These are phyloP conservation scores for Ormyrus pomaceus DNA, from an alignment of 2,888 invertebrate species.

Conservation along the genomic window DNA sequence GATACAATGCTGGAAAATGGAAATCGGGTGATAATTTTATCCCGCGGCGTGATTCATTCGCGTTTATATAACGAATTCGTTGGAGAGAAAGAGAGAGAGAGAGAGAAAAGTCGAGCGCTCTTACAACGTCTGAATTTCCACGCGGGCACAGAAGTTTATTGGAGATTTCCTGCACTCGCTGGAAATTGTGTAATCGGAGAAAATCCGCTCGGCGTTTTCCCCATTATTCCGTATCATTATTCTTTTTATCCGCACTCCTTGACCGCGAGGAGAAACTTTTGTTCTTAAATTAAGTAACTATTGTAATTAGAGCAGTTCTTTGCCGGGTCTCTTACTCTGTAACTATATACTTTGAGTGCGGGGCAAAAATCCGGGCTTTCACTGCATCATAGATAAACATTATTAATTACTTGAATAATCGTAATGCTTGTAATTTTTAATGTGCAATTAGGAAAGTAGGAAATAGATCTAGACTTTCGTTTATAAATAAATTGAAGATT, in stretches of 20 bases:
- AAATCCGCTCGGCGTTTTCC: neutral
- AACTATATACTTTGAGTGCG: too few relatives aligned
- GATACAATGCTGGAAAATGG: constrained; percentile 11
- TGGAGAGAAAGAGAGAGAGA: neutral
- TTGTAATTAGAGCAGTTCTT: neutral
- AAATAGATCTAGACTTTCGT: too few relatives aligned
- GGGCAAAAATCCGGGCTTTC: too few relatives aligned
- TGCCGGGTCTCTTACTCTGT: too few relatives aligned
- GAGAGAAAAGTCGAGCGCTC: constrained; percentile 27
- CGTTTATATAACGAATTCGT: constrained; percentile 39
- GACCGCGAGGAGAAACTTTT: constrained; percentile 33
- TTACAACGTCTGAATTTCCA: constrained; percentile 14
- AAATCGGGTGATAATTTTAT: constrained; percentile 27
- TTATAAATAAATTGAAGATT: too few relatives aligned
- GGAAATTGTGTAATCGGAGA: constrained; percentile 39
- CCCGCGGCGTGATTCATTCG: constrained; percentile 18
- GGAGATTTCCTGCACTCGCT: constrained; percentile 24
- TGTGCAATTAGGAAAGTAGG: too few relatives aligned
- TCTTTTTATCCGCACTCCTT: constrained; percentile 11
- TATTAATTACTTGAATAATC: neutral
- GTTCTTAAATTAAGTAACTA: constrained; percentile 24
- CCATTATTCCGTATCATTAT: constrained; percentile 10
- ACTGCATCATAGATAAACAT: too few relatives aligned
- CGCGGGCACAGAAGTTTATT: constrained; percentile 16
- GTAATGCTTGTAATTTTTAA: too few relatives aligned